These are phyloP conservation scores for Psittacara wagleri DNA, from an alignment of 2,113 vertebrate species.

Conservation along the genomic window DNA sequence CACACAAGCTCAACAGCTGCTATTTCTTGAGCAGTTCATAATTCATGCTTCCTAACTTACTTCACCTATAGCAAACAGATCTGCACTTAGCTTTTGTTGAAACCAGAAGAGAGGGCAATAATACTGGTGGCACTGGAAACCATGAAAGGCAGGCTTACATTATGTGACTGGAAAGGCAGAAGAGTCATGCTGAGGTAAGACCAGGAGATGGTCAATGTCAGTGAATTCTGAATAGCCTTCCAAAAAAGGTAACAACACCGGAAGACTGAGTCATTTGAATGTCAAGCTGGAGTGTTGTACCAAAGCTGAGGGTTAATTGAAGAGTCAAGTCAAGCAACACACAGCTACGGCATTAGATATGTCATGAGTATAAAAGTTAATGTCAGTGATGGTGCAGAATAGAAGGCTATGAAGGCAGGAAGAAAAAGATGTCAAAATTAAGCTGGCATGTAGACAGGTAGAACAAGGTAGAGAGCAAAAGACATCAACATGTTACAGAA, in stretches of 20 bases:
- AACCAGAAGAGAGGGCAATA: neutral
- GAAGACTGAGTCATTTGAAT: neutral
- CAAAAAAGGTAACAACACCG: neutral
- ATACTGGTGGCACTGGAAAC: neutral
- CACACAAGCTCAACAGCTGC: slow-evolving; percentile 64
- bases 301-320: neutral
- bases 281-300: neutral
- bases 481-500: neutral
- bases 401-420: neutral
- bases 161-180: neutral
- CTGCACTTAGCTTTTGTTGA: neutral
- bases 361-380: neutral
- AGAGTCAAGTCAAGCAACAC: neutral
- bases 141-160: neutral
- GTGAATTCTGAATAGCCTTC: neutral
- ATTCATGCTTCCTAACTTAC: slow-evolving; percentile 52
- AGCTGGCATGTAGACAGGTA: neutral
- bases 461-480: neutral
- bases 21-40: slow-evolving; percentile 64
- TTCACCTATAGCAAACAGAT: slow-evolving; percentile 22
- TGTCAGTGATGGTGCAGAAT: neutral
- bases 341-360: neutral
- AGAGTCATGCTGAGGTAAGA: neutral
- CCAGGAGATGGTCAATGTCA: neutral
- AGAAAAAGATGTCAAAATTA: neutral